phyloP scores from a whole-genome alignment of 1,140 invertebrate species.

The Neuroterus valhalla region DNA sequence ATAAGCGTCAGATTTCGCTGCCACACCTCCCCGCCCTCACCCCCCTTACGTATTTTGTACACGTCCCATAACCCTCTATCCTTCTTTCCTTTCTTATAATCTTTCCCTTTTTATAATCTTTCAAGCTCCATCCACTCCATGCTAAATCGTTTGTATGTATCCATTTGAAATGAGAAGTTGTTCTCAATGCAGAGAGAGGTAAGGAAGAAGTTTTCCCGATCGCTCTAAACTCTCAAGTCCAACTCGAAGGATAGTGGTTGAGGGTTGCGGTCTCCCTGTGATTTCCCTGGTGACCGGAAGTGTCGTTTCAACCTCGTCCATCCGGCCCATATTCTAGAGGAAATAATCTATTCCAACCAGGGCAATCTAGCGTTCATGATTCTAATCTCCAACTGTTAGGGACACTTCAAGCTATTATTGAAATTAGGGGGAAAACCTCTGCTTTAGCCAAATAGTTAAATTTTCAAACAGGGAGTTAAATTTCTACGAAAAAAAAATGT shows the following conservation, averaged over 20 bases:
- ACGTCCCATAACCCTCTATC: too few relatives aligned
- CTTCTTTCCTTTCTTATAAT: too few relatives aligned
- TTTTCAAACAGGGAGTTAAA: too few relatives aligned
- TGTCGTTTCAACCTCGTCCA: slow-evolving; percentile 56
- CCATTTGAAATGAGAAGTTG: slow-evolving; percentile 6
- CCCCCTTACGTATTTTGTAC: too few relatives aligned
- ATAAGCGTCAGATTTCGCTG: too few relatives aligned
- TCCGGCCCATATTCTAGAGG: slow-evolving; percentile 46
- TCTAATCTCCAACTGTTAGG: neutral
- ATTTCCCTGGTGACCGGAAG: slow-evolving; percentile 61
- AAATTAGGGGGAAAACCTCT: too few relatives aligned
- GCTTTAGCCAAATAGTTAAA: too few relatives aligned
- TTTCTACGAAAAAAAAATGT: too few relatives aligned
- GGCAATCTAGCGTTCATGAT: neutral
- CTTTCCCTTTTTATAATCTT: slow-evolving; percentile 1
- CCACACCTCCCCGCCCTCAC: too few relatives aligned
- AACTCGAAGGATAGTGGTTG: slow-evolving; percentile 57
- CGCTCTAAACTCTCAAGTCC: slow-evolving; percentile 53
- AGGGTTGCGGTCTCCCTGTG: slow-evolving; percentile 56
- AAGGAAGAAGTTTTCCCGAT: slow-evolving; percentile 55
- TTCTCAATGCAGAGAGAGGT: neutral
- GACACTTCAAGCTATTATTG: too few relatives aligned
- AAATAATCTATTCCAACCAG: slow-evolving; percentile 11
- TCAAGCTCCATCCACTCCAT: neutral
- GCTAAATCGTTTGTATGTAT: neutral